Evolutionary conservation across 2,888 invertebrate genomes (phyloP).

Genomic region (Amphipyra berbera): DNA sequence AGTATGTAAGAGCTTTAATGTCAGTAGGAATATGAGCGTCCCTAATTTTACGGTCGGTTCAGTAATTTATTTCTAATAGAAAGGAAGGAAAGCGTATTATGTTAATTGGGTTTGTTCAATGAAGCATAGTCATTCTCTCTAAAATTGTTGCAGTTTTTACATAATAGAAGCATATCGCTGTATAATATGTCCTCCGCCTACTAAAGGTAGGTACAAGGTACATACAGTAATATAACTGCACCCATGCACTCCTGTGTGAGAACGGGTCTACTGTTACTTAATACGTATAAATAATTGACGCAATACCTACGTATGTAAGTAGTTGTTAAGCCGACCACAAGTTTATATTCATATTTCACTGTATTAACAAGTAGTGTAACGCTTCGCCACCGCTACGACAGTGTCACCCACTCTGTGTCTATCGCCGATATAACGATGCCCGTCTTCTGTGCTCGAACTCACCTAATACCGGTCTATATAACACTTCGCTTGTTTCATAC

Average conservation of each 20-base stretch:
- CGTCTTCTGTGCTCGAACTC: constrained; percentile 66
- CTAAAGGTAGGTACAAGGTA: constrained; percentile 16
- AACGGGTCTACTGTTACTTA: constrained; percentile 10
- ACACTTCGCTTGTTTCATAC: constrained; percentile 80
- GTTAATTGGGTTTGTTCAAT: constrained; percentile 1
- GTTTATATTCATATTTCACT: constrained; percentile 21
- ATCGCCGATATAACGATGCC: constrained; percentile 57
- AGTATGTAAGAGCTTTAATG: constrained; percentile 73
- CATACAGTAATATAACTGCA: constrained; percentile 12
- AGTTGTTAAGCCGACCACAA: constrained; percentile 34
- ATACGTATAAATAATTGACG: constrained; percentile 17
- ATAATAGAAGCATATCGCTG: neutral
- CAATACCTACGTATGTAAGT: constrained; percentile 37
- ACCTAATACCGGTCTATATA: constrained; percentile 79
- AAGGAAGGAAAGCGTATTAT: neutral
- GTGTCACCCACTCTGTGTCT: constrained; percentile 42
- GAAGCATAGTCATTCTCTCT: neutral
- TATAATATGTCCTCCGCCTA: constrained; percentile 5
- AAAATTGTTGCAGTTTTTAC: constrained; percentile 6
- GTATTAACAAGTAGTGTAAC: constrained; percentile 34
- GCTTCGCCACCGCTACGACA: constrained; percentile 60
- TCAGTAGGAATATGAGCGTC: constrained; percentile 67
- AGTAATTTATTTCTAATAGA: constrained; percentile 14
- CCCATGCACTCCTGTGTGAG: constrained; percentile 16
- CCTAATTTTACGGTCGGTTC: constrained; percentile 60